These are phyloP conservation scores for Corythucha ciliata DNA, from an alignment of 2,888 invertebrate species.

Conservation along the genomic window DNA sequence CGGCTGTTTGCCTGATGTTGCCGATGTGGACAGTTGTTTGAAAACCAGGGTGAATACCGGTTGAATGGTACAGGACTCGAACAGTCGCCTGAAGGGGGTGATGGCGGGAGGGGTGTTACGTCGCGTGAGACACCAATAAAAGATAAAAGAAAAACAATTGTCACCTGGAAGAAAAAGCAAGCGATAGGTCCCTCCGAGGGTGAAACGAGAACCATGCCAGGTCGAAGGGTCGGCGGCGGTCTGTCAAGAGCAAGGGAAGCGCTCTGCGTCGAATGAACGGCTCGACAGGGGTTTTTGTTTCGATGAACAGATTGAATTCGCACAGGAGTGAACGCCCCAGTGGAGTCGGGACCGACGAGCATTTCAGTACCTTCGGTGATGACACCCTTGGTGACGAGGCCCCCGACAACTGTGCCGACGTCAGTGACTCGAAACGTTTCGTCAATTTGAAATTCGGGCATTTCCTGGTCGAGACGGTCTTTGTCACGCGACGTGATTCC, in stretches of 20 bases:
- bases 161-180: constrained; percentile 48
- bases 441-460: constrained; percentile 84
- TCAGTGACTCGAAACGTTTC: constrained; percentile 82
- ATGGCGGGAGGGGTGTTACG: too few species aligned
- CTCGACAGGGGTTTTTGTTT: constrained; percentile 80
- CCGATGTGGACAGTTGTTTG: constrained; percentile 93
- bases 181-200: constrained; percentile 45
- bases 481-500: constrained; percentile 54
- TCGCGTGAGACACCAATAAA: too few species aligned
- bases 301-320: constrained; percentile 78
- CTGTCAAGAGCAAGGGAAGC: constrained; percentile 64
- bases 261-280: constrained; percentile 82
- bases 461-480: constrained; percentile 61
- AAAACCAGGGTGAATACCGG: constrained; percentile 71
- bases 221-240: constrained; percentile 50
- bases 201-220: constrained; percentile 76
- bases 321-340: constrained; percentile 68
- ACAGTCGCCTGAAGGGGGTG: constrained; percentile 69
- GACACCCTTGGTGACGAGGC: constrained; percentile 72
- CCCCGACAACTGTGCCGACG: constrained; percentile 75
- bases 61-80: constrained; percentile 78
- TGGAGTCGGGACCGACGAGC: constrained; percentile 65
- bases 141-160: constrained; percentile 16
- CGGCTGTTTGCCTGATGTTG: constrained; percentile 90
- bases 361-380: constrained; percentile 74